Evolutionary conservation across 2,888 invertebrate genomes (phyloP).

Genomic region (Eudemis profundana): DNA sequence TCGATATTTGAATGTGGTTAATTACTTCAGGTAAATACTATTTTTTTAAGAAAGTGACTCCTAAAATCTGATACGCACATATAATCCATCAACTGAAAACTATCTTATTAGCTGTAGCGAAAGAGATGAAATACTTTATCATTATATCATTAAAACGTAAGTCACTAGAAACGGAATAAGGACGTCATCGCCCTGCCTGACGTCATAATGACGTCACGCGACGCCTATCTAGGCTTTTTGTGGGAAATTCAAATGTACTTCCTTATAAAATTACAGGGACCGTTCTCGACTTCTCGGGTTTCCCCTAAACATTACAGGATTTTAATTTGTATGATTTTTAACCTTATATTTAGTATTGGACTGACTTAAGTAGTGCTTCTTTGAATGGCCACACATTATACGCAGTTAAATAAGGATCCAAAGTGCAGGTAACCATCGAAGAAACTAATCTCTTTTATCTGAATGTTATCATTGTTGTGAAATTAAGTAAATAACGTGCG

Average conservation of each 20-base stretch:
- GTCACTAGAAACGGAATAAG: slow-evolving; percentile 48
- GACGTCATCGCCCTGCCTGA: slow-evolving; percentile 50
- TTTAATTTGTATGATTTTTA: neutral
- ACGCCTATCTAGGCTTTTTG: slow-evolving; percentile 56
- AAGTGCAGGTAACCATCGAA: slow-evolving; percentile 20
- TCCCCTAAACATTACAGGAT: slow-evolving; percentile 15
- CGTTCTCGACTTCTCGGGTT: slow-evolving; percentile 20
- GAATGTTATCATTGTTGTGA: slow-evolving; percentile 30
- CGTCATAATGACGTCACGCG: slow-evolving; percentile 64
- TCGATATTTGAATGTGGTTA: slow-evolving; percentile 10
- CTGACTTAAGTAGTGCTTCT: neutral
- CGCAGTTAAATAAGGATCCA: slow-evolving; percentile 13
- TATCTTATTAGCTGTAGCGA: neutral
- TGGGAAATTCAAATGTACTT: slow-evolving; percentile 59
- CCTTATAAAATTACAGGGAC: slow-evolving; percentile 8
- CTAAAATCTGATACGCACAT: neutral
- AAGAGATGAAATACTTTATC: neutral
- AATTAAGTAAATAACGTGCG: slow-evolving; percentile 22
- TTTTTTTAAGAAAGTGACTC: neutral
- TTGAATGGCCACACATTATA: neutral
- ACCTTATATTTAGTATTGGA: neutral
- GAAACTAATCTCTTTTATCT: slow-evolving; percentile 25
- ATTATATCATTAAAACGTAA: slow-evolving; percentile 19
- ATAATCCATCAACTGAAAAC: neutral
- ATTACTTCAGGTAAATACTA: neutral